These are phyloP conservation scores for Lasioglossum lativentre DNA, from an alignment of 2,888 invertebrate genomes.

Conservation along the genomic window DNA sequence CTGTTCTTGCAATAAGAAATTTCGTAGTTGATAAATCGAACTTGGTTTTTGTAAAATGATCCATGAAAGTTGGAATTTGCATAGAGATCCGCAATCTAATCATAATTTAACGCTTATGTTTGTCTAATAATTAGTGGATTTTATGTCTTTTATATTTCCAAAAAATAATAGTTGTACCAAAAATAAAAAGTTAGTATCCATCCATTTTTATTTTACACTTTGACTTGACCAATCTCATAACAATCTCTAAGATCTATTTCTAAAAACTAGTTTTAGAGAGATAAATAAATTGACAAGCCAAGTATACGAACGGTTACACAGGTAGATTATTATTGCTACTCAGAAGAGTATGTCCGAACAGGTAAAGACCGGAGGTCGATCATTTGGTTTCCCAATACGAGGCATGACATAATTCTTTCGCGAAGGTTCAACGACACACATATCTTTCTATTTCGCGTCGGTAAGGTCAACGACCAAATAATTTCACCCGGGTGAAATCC, in stretches of 20 bases:
- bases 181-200: background rate
- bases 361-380: conserved; percentile 1
- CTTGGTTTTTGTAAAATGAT: no score
- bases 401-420: conserved; percentile 47
- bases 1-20: no score
- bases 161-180: no score
- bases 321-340: background rate
- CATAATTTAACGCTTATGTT: no score
- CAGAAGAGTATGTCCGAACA: background rate
- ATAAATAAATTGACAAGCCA: no score
- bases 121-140: no score
- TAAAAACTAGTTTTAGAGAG: background rate
- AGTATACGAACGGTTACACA: background rate
- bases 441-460: conserved; percentile 49
- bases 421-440: conserved; percentile 43
- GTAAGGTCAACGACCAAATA: conserved; percentile 55
- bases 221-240: no score
- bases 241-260: background rate
- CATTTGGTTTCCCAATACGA: conserved; percentile 16
- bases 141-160: no score
- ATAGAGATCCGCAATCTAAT: no score
- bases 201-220: background rate
- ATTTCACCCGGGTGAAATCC: conserved; percentile 47
- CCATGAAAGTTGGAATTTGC: no score
- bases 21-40: no score